Base-by-base conservation (phyloP, 1,140 invertebrate species). In the Micrasema longulum region DNA sequence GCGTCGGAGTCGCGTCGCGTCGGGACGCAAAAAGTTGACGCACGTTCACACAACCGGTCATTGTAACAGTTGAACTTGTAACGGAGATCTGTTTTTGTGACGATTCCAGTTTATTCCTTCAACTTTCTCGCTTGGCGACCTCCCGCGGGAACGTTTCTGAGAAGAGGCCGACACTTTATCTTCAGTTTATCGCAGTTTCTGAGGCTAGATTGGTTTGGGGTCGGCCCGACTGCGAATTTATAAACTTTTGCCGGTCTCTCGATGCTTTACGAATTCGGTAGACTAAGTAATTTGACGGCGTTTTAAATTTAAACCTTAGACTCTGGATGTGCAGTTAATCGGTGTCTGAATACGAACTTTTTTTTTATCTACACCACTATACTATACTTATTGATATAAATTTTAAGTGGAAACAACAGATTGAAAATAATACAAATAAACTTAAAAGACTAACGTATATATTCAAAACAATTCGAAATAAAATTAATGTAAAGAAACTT, bases 21-120 rank as follows among this genome's bases (percentile, higher is more conserved):
- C 26, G 26, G 26, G 7, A 31, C 22, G 48, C 9, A 23, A 6
- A 12, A 52, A 23, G 18, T 20, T n/a, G 26, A 11, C 55, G 55
- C 35, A 41, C 55, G 55, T 23, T 60, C 36, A 38, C 55, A 43
- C 55, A 60, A 60, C 10, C 38, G 55, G 41, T 71, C 70, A 60
- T 45, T 45, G 47, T 48, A 50, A 64, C 62, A 66, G 36, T 43
- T 38, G 60, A 57, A 47, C 18, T 66, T 62, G 5, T 12, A 14
- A 68, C 53, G 38, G 23, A 48, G 55, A 62, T 65, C 31, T 70
- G 63, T 73, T 73, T 69, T 66, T 70, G 68, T 68, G 72, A 75
- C 69, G 69, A 71, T 75, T 75, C 69, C 64, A 68, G 73, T 75
- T 75, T 55, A 75, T 71, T 71, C 73, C 65, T 45, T 75, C 52